Conservation (phyloP, 2,797 vertebrate genomes). For the Sebastes miniatus region DNA sequence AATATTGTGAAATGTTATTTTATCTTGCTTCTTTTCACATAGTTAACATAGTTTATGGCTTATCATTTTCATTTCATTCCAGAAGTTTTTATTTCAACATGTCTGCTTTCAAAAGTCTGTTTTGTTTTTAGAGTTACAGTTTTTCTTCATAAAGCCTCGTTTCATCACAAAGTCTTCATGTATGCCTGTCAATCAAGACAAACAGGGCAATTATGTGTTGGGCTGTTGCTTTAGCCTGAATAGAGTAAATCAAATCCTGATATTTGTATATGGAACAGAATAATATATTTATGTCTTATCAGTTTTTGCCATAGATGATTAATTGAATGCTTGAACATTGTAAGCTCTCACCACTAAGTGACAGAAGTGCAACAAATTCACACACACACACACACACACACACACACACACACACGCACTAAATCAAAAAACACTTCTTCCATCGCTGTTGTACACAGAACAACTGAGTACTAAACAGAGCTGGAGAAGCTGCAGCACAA, state of each 20-base stretch:
- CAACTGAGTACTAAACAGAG: neutral
- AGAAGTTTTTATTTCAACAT: neutral
- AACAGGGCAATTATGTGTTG: neutral
- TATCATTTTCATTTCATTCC: neutral
- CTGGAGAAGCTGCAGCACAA: neutral
- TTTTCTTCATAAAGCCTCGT: neutral
- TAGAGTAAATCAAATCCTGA: neutral
- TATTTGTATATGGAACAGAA: neutral
- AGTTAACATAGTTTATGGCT: neutral
- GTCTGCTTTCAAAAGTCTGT: neutral
- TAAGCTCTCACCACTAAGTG: neutral
- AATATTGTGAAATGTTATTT: neutral
- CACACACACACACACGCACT: neutral
- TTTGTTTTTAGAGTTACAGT: neutral
- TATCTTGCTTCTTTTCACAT: neutral
- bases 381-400: neutral
- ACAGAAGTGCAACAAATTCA: neutral
- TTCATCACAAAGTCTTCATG: neutral
- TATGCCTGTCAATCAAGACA: neutral
- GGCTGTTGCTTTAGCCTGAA: neutral
- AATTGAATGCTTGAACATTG: neutral
- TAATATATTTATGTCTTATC: neutral
- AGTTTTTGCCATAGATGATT: neutral
- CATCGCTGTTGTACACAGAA: neutral
- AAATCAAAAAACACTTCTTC: neutral